phyloP scores from a whole-genome alignment of 1,140 invertebrate genomes.

The Hyphantria cunea region DNA sequence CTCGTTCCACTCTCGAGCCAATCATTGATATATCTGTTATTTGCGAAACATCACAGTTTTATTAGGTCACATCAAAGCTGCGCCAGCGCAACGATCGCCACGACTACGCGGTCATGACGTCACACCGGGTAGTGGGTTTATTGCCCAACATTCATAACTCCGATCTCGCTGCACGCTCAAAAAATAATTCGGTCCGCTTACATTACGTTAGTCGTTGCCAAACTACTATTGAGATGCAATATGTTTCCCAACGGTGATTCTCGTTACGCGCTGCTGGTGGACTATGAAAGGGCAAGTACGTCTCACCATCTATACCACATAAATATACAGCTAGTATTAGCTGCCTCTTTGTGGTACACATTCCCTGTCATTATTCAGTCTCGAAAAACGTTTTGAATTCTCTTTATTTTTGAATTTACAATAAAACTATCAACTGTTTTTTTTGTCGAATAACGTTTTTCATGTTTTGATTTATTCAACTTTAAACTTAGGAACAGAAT shows the following conservation, averaged over 20 bases:
- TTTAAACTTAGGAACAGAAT: too few relatives aligned
- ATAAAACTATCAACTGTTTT: too few relatives aligned
- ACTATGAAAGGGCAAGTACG: slow-evolving; percentile 7
- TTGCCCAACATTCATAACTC: slow-evolving; percentile 23
- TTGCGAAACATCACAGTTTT: slow-evolving; percentile 1
- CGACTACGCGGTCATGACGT: neutral
- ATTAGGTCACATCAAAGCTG: slow-evolving; percentile 11
- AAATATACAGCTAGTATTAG: too few relatives aligned
- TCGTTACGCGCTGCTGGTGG: slow-evolving; percentile 7
- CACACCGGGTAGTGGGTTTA: neutral
- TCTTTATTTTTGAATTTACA: too few relatives aligned
- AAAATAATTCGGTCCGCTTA: slow-evolving; percentile 31
- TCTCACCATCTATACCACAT: neutral
- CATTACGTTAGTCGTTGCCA: slow-evolving; percentile 31
- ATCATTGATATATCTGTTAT: too few relatives aligned
- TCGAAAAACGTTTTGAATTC: too few relatives aligned
- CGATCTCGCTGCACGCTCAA: slow-evolving; percentile 20
- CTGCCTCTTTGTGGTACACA: neutral
- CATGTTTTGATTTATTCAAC: too few relatives aligned
- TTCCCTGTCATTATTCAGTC: too few relatives aligned
- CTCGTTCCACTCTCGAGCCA: too few relatives aligned
- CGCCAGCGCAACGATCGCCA: neutral
- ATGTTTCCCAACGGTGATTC: slow-evolving; percentile 13
- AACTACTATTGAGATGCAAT: slow-evolving; percentile 17
- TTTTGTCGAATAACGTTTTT: too few relatives aligned